Base-by-base conservation (phyloP, 2,797 vertebrate genomes). In the Sebastes wilsoni region DNA sequence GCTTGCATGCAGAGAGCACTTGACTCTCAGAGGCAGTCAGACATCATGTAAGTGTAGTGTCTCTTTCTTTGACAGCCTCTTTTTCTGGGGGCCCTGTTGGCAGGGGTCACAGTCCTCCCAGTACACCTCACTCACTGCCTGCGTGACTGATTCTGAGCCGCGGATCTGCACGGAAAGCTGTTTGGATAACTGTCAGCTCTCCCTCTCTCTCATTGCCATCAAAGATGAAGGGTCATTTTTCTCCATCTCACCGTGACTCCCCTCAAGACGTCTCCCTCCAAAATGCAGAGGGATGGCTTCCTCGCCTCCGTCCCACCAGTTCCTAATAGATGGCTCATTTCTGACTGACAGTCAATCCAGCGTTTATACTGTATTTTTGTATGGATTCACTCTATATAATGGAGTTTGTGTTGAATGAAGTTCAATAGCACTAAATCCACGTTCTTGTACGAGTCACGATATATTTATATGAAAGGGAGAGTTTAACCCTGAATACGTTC, bases 151-250 rank as follows among this genome's bases (percentile, higher is more conserved):
- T 85, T 87, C 74, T 56, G 82, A 88, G 87, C 79, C 0, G 16
- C 46, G 28, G 73, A 88, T 91, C 84, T 87, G 83, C 90, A 87
- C 85, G 1, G 86, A 92, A 89, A 89, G 87, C 88, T 88, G 88
- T 92, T 92, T 90, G 89, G 89, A 90, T 88, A 87, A 88, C 87
- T 90, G 93, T 93, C 92, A 90, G 88, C 84, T 87, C 89, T 80
- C 36, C 67, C 72, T 84, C 89, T 82, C 70, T 55, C 79, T 72
- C 81, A 76, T 61, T 73, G 82, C 79, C 87, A 75, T 93, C 90
- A 93, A 82, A 90, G 74, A 87, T 85, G 93, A 92, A 86, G 83
- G 89, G 89, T 92, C 89, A 89, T 94, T 93, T 94, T 94, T 94
- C 92, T 90, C 87, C 72, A 89, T 93, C 87, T 92, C 76, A 74